These are phyloP conservation scores for Linurgus olivaceus DNA, from an alignment of 2,797 vertebrate genomes.

Conservation along the genomic window DNA sequence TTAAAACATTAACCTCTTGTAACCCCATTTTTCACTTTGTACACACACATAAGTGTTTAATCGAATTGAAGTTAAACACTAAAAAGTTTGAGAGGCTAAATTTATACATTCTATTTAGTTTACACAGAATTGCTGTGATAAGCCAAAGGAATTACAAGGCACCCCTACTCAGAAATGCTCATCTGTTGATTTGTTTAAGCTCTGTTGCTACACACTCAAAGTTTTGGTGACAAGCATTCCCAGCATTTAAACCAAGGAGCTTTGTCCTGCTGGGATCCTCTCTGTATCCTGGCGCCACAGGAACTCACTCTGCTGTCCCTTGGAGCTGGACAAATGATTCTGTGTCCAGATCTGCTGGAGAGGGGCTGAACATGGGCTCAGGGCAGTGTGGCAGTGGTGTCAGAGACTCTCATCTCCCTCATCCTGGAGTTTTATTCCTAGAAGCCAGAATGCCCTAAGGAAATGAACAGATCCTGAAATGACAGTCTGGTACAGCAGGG, in stretches of 20 bases:
- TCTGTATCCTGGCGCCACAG: conserved; percentile 12
- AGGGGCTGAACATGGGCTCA: neutral
- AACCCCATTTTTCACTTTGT: conserved; percentile 79
- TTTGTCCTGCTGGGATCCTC: conserved; percentile 3
- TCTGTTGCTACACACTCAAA: conserved; percentile 14
- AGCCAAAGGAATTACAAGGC: conserved; percentile 54
- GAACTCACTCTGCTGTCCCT: neutral
- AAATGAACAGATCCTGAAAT: neutral
- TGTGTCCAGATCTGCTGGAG: neutral
- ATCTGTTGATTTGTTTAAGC: conserved; percentile 47
- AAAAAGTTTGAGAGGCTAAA: conserved; percentile 69
- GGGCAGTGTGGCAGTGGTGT: neutral
- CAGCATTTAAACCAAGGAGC: conserved; percentile 20
- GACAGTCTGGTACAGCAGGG: neutral
- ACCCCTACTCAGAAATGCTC: conserved; percentile 29
- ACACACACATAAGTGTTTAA: conserved; percentile 77
- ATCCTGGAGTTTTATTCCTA: neutral
- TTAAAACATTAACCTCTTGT: conserved; percentile 78
- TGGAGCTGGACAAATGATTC: neutral
- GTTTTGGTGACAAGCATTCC: conserved; percentile 43
- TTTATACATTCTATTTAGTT: conserved; percentile 66
- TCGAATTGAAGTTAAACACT: conserved; percentile 75
- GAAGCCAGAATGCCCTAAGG: neutral
- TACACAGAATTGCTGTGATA: conserved; percentile 65
- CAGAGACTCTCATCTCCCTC: neutral